These are phyloP conservation scores for Chrysocyon brachyurus DNA, from an alignment of 2,797 vertebrate genomes.

Conservation along the genomic window DNA sequence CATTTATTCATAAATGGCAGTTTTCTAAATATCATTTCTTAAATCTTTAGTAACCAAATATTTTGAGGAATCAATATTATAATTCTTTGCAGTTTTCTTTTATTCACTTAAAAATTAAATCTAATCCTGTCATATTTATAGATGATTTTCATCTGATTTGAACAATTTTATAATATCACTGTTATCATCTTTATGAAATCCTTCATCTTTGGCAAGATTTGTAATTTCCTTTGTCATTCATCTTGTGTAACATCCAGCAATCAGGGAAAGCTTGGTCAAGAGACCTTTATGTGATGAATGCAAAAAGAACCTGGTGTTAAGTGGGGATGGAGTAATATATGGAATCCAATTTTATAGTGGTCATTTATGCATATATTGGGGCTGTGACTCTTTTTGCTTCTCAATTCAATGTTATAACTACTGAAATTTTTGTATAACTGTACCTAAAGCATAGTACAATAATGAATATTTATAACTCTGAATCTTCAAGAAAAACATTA, in stretches of 20 bases:
- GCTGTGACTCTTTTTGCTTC: neutral
- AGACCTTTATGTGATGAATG: neutral
- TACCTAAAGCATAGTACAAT: neutral
- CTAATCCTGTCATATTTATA: neutral
- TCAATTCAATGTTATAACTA: constrained; percentile 3
- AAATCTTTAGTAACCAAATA: constrained; percentile 38
- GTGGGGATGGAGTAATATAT: neutral
- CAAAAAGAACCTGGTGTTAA: neutral
- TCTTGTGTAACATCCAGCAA: neutral
- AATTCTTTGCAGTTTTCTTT: constrained; percentile 7
- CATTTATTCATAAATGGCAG: neutral
- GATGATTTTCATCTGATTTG: constrained; percentile 21
- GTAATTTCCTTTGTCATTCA: constrained; percentile 7
- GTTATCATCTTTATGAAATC: neutral
- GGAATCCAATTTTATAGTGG: neutral
- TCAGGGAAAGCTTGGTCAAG: neutral
- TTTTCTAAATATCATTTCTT: neutral
- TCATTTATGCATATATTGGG: neutral
- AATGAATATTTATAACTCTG: neutral
- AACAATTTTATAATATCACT: neutral
- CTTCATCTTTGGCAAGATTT: constrained; percentile 45
- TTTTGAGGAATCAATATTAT: neutral
- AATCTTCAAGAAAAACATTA: neutral
- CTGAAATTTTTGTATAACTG: neutral
- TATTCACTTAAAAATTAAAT: neutral